Evolutionary conservation across 2,797 vertebrate genomes (phyloP).

Genomic region (Avahi laniger): DNA sequence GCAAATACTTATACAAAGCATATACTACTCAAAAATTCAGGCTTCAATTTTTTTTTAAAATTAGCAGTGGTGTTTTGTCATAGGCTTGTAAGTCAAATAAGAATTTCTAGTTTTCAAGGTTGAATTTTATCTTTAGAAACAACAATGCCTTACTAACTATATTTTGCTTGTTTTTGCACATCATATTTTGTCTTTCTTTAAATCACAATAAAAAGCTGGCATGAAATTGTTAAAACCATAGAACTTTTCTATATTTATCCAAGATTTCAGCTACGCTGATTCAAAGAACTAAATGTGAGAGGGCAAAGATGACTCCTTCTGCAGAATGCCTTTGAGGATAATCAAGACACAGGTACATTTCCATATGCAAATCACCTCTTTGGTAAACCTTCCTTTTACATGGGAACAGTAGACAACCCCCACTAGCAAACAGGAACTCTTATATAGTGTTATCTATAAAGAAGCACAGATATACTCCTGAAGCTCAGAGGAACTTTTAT

Average conservation of each 20-base stretch:
- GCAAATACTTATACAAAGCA: conserved; percentile 45
- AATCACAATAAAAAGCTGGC: conserved; percentile 9
- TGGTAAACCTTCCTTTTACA: background rate
- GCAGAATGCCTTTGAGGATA: background rate
- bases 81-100: conserved; percentile 19
- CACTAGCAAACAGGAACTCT: background rate
- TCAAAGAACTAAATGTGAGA: conserved; percentile 29
- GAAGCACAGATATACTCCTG: background rate
- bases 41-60: conserved; percentile 21
- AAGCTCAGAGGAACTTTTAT: background rate
- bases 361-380: background rate
- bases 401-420: background rate
- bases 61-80: background rate
- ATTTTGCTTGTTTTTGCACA: conserved; percentile 3
- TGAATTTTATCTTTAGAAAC: conserved; percentile 47
- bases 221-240: conserved; percentile 23
- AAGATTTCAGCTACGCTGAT: conserved; percentile 33
- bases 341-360: conserved; percentile 6
- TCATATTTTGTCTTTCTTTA: conserved; percentile 32
- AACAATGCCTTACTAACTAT: background rate
- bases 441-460: background rate
- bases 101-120: background rate
- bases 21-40: background rate
- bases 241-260: conserved; percentile 50
- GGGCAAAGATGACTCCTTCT: background rate